Percentiles rank a stretch among this genome's conserved stretches.
These are phyloP conservation scores for Apamea anceps DNA, from an alignment of 2,888 invertebrate genomes.

Conservation along the genomic window DNA sequence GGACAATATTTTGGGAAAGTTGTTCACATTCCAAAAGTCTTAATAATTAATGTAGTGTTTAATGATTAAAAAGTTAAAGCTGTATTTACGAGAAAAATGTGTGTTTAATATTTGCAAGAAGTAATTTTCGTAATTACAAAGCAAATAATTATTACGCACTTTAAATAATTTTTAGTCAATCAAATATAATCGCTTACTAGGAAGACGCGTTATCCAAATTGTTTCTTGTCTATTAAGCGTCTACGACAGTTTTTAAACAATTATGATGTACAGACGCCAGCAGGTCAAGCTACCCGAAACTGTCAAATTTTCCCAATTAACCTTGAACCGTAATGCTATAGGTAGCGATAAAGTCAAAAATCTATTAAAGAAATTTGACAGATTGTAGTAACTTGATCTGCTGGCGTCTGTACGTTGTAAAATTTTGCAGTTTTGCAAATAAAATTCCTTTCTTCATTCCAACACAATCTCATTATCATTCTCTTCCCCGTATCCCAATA, in stretches of 20 bases:
- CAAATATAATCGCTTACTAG: neutral
- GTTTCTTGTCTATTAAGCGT: neutral
- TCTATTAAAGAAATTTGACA: too few relatives aligned
- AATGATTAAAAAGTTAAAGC: neutral
- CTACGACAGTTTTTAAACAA: neutral
- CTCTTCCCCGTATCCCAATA: slow-evolving; percentile 61
- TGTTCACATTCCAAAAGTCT: neutral
- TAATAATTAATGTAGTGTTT: too few relatives aligned
- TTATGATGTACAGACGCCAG: neutral
- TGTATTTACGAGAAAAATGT: neutral
- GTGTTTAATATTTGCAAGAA: neutral
- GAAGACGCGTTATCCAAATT: neutral
- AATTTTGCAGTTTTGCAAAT: neutral
- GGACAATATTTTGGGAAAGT: neutral
- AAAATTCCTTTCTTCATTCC: neutral
- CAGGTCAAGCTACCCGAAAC: too few relatives aligned
- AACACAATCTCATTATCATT: slow-evolving; percentile 2
- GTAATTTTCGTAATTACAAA: neutral
- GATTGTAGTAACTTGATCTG: too few relatives aligned
- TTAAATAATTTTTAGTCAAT: neutral
- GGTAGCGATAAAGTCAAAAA: too few relatives aligned
- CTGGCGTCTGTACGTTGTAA: neutral
- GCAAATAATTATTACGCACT: neutral
- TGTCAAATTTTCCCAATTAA: too few relatives aligned
- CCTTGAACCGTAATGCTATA: too few relatives aligned